phyloP scores from a whole-genome alignment of 1,140 invertebrate species.

The Riptortus pedestris region DNA sequence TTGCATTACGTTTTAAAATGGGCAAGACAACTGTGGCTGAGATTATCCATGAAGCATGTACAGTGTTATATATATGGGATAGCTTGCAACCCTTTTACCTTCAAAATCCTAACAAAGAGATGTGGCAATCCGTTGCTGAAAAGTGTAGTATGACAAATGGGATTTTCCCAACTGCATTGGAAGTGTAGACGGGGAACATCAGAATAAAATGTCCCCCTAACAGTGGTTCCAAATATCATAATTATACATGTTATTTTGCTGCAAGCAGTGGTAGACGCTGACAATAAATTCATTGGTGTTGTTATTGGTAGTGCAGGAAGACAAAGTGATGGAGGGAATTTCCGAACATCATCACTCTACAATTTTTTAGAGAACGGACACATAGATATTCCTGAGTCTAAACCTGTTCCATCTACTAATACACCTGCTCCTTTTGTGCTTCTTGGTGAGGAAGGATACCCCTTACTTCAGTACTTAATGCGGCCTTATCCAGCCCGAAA shows the following conservation, averaged over 20 bases:
- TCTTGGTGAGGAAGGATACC: background rate
- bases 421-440: background rate
- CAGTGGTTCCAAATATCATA: background rate
- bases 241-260: background rate
- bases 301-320: background rate
- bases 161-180: background rate
- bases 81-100: background rate
- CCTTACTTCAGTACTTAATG: background rate
- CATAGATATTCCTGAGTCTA: background rate
- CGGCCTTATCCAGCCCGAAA: background rate
- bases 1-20: background rate
- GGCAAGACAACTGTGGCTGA: background rate
- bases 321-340: background rate
- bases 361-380: background rate
- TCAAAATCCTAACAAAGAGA: background rate
- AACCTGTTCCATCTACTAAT: background rate
- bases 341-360: background rate
- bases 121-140: background rate
- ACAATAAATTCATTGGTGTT: background rate
- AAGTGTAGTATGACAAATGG: background rate
- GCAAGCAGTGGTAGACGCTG: background rate
- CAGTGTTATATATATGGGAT: background rate
- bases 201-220: background rate
- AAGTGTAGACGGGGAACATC: background rate
- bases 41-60: background rate